Percentiles rank a stretch among this genome's conserved stretches.
These are phyloP conservation scores for Frankliniella intonsa DNA, from an alignment of 2,888 invertebrate species.

Conservation along the genomic window DNA sequence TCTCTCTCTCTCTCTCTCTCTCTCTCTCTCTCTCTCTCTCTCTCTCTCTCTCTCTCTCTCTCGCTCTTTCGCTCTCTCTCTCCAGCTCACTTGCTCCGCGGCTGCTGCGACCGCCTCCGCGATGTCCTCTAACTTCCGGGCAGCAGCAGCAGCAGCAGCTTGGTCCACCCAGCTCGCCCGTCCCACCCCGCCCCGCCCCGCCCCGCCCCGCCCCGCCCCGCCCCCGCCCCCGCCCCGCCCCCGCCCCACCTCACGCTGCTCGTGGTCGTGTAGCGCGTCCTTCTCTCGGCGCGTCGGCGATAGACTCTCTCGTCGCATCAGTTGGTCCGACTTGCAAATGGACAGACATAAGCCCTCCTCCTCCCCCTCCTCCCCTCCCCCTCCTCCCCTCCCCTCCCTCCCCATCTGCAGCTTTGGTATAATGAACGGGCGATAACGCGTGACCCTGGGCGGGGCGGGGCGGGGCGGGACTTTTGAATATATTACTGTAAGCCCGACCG, in stretches of 20 bases:
- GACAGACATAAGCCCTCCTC: too few species aligned
- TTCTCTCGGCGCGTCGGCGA: not conserved
- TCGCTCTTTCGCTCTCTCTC: not conserved
- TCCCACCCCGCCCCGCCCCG: not conserved
- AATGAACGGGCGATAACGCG: too few species aligned
- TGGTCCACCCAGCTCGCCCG: not conserved
- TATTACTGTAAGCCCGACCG: too few species aligned
- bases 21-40: not conserved
- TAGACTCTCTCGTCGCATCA: too few species aligned
- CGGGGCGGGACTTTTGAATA: too few species aligned
- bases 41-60: conserved; percentile 2
- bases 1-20: not conserved
- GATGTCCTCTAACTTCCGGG: not conserved
- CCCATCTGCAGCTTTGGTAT: too few species aligned
- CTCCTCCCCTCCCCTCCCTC: too few species aligned
- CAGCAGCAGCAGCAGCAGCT: not conserved
- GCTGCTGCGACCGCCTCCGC: not conserved
- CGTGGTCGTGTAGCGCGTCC: not conserved
- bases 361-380: too few species aligned
- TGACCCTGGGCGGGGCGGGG: too few species aligned
- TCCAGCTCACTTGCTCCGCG: not conserved
- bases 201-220: not conserved
- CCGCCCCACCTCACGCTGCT: not conserved
- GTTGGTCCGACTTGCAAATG: too few species aligned
- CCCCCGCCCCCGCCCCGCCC: not conserved